Percentiles rank a stretch among this genome's conserved stretches.
phyloP scores from a whole-genome alignment of 92 coral and sea anemone species.

The Metridium senile region DNA sequence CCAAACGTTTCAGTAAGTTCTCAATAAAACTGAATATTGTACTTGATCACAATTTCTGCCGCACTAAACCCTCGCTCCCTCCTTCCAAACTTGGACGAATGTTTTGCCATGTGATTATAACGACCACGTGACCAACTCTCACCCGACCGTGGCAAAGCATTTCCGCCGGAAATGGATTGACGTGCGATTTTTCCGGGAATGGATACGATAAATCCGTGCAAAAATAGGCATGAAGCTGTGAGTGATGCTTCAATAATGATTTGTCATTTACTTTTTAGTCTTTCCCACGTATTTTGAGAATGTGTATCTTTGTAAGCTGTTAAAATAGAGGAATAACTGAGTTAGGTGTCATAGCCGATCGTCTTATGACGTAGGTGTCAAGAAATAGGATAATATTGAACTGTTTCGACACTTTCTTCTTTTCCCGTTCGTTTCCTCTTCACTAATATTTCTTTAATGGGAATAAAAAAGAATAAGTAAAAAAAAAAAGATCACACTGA shows the following conservation, averaged over 20 bases:
- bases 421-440: too few relatives aligned
- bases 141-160: constrained; percentile 11
- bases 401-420: too few relatives aligned
- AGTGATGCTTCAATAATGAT: constrained; percentile 7
- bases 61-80: neutral
- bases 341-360: too few relatives aligned
- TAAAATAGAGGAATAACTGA: neutral
- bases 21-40: neutral
- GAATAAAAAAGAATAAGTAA: too few relatives aligned
- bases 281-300: neutral
- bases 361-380: neutral
- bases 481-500: too few relatives aligned
- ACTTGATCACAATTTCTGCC: neutral
- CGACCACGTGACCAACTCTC: constrained; percentile 27
- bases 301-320: neutral
- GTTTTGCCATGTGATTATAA: constrained; percentile 46
- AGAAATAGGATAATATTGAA: too few relatives aligned
- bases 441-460: too few relatives aligned
- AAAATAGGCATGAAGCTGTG: neutral
- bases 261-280: constrained; percentile 1
- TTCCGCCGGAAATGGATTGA: constrained; percentile 28
- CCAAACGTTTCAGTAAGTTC: neutral
- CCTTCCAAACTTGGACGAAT: constrained; percentile 31
- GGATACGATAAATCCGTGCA: neutral
- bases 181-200: neutral